Evolutionary conservation across 2,113 vertebrate genomes (phyloP).

Genomic region (Acrocephalus kingi): DNA sequence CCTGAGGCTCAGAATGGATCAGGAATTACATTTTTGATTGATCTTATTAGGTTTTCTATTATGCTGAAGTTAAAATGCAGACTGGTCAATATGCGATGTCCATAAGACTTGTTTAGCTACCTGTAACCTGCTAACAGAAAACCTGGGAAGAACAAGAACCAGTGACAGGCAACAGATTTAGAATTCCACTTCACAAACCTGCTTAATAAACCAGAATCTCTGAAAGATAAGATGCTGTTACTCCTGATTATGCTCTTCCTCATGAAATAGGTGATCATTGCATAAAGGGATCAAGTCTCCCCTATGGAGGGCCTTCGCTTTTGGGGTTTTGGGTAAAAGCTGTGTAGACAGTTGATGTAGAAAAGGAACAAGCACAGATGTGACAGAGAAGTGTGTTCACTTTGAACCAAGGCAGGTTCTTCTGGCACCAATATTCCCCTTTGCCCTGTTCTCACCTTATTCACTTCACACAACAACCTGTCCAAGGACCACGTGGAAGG

Average conservation of each 20-base stretch:
- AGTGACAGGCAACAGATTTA: background rate
- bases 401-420: background rate
- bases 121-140: background rate
- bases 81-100: background rate
- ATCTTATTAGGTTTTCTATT: background rate
- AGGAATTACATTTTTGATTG: background rate
- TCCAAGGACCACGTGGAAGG: background rate
- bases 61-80: background rate
- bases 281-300: background rate
- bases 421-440: background rate
- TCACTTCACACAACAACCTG: background rate
- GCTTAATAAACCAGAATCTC: background rate
- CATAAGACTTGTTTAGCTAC: background rate
- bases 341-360: background rate
- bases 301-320: background rate
- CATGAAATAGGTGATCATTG: background rate
- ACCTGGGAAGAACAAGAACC: background rate
- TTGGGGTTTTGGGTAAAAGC: background rate
- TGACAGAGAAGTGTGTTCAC: background rate
- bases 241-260: background rate
- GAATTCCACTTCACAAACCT: background rate
- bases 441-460: background rate
- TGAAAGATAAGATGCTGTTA: background rate
- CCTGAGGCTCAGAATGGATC: background rate
- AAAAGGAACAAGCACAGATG: background rate